Base-by-base conservation (phyloP, 2,113 vertebrate genomes). In the Antechinus stuartii region DNA sequence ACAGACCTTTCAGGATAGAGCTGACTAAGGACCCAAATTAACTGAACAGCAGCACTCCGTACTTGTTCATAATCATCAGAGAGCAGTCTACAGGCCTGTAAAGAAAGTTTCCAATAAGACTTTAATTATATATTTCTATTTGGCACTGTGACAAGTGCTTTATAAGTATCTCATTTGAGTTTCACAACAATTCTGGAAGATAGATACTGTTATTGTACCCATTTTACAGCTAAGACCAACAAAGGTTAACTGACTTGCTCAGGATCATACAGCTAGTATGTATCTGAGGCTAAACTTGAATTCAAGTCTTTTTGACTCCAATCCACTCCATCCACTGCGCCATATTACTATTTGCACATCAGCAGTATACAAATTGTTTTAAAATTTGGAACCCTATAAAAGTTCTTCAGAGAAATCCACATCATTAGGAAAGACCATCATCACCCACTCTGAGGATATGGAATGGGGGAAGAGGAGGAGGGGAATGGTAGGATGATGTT, bases 11-110 rank as follows among this genome's bases (percentile, higher is more conserved):
- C 99, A 24, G 99, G 99, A 96, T 99, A 99, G 8, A 99, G 99
- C 16, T 99, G 99, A 92, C 99, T 99, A 90, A 99, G 98, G 92
- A 99, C 99, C 99, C 99, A 99, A 46, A 99, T 99, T 12, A 99
- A 99, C 98, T 99, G 99, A 46, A 99, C 99, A 0, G 99, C 99
- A 9, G 99, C 99, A 16, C 99, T 99, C n/a, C 99, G 99, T 7
- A 99, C 99, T 98, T 99, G 99, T 96, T 99, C 99, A 0, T 99
- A 99, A 94, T 99, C 99, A 84, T 99, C 99, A 1, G 99, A 99
- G 95, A 99, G 97, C 96, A 99, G 97, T 96, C 99, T 99, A 98
- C 99, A 99, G 90, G 99, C 99, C 99, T 99, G 97, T 35, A 97
- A 97, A 92, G 26, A 54, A 97, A 35, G 94, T 90, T 68, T 91